phyloP scores from a whole-genome alignment of 2,113 vertebrate species.

The Gavialis gangeticus region DNA sequence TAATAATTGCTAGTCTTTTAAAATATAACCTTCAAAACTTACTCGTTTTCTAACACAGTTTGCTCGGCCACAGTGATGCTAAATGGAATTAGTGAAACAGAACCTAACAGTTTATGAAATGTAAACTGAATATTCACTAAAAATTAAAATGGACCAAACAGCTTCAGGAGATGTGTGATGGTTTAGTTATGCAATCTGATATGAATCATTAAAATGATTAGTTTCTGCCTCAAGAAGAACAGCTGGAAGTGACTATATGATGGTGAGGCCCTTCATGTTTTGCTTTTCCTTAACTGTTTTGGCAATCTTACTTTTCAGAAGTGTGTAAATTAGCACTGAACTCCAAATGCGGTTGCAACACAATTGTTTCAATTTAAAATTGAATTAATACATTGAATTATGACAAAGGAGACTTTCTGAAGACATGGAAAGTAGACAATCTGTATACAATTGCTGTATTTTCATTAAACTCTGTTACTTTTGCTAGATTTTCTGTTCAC shows the following conservation, averaged over 20 bases:
- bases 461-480: not conserved
- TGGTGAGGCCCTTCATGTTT: not conserved
- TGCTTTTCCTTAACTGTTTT: not conserved
- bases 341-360: not conserved
- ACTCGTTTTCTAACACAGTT: not conserved
- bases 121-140: not conserved
- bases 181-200: not conserved
- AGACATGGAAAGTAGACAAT: conserved; percentile 13
- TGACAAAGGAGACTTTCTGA: conserved; percentile 7
- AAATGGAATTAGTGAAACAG: conserved; percentile 14
- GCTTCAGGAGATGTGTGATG: not conserved
- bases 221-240: conserved; percentile 26
- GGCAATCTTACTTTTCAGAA: not conserved
- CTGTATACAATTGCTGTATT: not conserved
- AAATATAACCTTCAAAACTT: not conserved
- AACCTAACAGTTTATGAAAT: not conserved
- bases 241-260: not conserved
- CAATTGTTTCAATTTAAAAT: conserved; percentile 7
- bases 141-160: not conserved
- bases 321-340: not conserved
- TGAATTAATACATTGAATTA: not conserved
- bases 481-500: not conserved
- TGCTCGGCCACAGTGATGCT: not conserved
- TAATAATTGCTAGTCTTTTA: not conserved
- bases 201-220: conserved; percentile 4